phyloP scores from a whole-genome alignment of 2,113 vertebrate species.

The Chaetura pelagica region DNA sequence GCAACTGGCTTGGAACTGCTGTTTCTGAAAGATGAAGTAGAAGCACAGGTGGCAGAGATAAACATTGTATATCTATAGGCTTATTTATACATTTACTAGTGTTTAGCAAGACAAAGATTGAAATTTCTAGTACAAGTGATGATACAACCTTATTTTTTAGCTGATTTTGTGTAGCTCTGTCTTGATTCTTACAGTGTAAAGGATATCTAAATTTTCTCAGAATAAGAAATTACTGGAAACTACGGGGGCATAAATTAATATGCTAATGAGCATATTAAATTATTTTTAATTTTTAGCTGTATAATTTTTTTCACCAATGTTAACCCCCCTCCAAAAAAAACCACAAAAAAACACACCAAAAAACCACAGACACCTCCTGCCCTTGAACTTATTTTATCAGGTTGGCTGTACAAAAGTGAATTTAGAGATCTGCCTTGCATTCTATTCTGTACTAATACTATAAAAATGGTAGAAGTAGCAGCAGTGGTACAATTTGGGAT shows the following conservation, averaged over 20 bases:
- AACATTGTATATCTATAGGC: neutral
- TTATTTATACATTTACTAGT: neutral
- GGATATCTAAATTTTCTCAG: neutral
- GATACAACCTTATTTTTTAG: neutral
- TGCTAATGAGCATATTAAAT: too few species aligned
- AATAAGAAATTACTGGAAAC: neutral
- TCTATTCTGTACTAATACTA: neutral
- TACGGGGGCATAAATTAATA: neutral
- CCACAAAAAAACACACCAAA: neutral
- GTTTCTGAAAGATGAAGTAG: neutral
- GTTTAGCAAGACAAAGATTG: neutral
- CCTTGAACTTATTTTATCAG: neutral
- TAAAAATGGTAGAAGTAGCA: neutral
- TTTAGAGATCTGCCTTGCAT: neutral
- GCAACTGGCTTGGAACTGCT: neutral
- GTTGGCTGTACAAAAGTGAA: neutral
- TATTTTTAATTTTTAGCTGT: neutral
- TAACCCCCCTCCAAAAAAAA: neutral
- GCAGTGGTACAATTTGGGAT: neutral
- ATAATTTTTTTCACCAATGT: neutral
- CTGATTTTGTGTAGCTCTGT: neutral
- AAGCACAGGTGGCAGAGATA: neutral
- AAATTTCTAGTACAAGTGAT: neutral
- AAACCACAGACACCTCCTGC: fast-evolving
- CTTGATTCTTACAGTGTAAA: neutral